A percentile compares a stretch with the other conserved stretches of the same genome.
These are phyloP conservation scores for Umimayanthus chanpuru DNA, from an alignment of 92 coral and sea anemone species.

Conservation along the genomic window DNA sequence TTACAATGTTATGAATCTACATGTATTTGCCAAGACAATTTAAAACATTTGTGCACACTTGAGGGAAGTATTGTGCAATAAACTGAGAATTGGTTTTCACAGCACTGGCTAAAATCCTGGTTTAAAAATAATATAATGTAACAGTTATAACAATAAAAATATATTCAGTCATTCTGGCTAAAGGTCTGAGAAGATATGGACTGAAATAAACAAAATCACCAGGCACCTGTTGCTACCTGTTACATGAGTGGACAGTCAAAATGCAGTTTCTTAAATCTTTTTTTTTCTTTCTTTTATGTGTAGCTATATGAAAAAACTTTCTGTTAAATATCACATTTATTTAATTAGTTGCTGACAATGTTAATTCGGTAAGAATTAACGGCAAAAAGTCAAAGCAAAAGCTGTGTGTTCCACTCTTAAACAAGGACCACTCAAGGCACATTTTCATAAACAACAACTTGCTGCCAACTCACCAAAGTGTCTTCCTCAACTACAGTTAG, in stretches of 20 bases:
- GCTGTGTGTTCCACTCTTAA: background rate
- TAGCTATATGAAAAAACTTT: background rate
- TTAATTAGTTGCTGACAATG: background rate
- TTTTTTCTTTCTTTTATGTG: background rate
- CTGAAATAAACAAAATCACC: background rate
- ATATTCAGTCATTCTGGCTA: background rate
- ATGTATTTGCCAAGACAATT: no score
- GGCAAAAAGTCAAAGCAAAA: background rate
- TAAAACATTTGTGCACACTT: no score
- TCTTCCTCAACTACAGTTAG: constrained; percentile 78
- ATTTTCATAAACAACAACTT: constrained; percentile 10
- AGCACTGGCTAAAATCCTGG: no score
- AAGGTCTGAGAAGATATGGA: background rate
- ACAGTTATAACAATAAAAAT: no score
- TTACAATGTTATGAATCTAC: no score
- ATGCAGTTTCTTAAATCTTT: background rate
- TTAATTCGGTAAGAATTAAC: no score
- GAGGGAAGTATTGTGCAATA: no score
- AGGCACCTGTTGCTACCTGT: constrained; percentile 44
- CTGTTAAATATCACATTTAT: background rate
- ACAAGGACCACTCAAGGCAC: constrained; percentile 4
- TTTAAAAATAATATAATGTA: no score
- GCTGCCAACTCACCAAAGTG: constrained; percentile 71
- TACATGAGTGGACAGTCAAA: background rate
- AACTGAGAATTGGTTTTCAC: no score